Percentiles rank a stretch among this genome's conserved stretches.
Conservation (phyloP, 1,140 invertebrate genomes). For the Microplitis mediator region DNA sequence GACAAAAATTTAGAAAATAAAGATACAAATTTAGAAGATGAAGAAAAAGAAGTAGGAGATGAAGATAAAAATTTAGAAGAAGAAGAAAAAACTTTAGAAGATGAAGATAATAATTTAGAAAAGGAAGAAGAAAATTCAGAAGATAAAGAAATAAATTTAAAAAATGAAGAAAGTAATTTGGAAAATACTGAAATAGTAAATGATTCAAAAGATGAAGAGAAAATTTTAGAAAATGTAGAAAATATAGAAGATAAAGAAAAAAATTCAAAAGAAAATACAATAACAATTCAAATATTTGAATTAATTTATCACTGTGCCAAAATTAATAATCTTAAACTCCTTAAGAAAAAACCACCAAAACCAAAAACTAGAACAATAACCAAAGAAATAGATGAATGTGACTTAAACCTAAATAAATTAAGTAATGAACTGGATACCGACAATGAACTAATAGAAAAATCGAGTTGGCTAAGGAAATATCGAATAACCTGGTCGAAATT, state of each 20-base stretch:
- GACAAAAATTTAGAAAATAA: not conserved
- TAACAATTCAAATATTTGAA: constrained; percentile 43
- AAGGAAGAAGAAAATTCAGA: not conserved
- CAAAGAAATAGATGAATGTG: constrained; percentile 34
- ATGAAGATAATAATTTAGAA: not conserved
- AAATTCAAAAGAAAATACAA: not conserved
- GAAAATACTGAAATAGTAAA: no score
- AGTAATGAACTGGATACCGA: constrained; percentile 18
- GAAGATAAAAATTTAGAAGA: not conserved
- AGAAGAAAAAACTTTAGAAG: no score
- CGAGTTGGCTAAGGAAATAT: not conserved
- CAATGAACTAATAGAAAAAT: no score
- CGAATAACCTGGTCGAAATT: not conserved
- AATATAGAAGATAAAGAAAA: no score
- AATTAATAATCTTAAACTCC: constrained; percentile 44
- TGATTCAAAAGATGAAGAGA: not conserved
- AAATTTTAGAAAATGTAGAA: not conserved
- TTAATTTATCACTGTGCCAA: constrained; percentile 42
- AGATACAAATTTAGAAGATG: not conserved
- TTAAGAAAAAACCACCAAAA: constrained; percentile 29
- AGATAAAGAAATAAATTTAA: not conserved
- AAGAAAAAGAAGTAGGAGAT: not conserved
- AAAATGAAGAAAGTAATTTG: no score
- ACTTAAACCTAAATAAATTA: constrained; percentile 28
- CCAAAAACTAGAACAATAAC: constrained; percentile 9